Base-by-base conservation (phyloP, 1,140 invertebrate species). In the Prorops nasuta region DNA sequence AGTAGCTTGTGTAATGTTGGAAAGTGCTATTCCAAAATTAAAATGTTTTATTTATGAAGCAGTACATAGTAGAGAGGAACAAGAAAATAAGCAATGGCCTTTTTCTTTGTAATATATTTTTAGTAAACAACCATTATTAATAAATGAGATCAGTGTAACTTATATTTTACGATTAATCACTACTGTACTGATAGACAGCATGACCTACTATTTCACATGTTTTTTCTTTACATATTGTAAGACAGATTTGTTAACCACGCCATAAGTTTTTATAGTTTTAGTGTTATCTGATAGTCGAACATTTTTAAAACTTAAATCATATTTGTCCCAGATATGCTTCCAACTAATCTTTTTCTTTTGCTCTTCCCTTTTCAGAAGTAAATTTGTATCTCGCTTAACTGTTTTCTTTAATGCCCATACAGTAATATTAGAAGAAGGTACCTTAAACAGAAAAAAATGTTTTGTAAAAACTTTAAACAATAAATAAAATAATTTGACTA, bases 1-100 rank as follows among this genome's bases (percentile, higher is more conserved):
- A 67, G 65, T 85, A 38, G 76, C 77, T 10, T 81, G 79, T 60
- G 56, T 83, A 2, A 72, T 86, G 72, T 60, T 86, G 21, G 79
- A 86, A 67, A 79, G 84, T 40, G 57, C 67, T 14, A 51, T 69
- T 24, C 76, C 76, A 2, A 51, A 60, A 44, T 56, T 69, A 7
- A 43, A 46, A 3, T 55, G 60, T 40, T 15, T 58, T 31, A 57
- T 76, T 44, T 39, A 54, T 12, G 16, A 53, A 22, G 48, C 63
- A 32, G 43, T 49, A 28, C 8, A 46, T 4, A 44, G 49, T 3
- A 0, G 48, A 16, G 19, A 21, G 10, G 18, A 42, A 42, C 43
- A 31, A 19, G 3, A 20, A 18, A 16, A 36, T 36, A 21, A 12
- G 3, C 15, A 22, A 6, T 4, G 24, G 10, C 4, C 4, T 6